phyloP scores from a whole-genome alignment of 2,888 invertebrate species.

The Agrochola lychnidis region DNA sequence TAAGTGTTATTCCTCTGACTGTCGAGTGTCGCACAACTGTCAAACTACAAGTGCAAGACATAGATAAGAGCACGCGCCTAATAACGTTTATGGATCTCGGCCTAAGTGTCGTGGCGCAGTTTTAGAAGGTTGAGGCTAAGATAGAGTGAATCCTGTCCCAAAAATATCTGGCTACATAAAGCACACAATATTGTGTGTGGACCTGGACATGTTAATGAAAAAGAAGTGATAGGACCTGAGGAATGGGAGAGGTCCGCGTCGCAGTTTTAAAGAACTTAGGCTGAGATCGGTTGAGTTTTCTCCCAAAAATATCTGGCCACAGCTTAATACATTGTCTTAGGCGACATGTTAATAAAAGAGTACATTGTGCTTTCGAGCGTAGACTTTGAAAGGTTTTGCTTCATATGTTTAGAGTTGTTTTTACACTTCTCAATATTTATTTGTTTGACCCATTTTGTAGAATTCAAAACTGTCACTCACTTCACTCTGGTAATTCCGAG shows the following conservation, averaged over 20 bases:
- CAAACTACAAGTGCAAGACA: background rate
- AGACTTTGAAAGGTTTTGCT: background rate
- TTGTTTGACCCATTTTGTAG: too few species aligned
- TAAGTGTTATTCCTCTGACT: background rate
- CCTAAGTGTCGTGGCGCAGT: background rate
- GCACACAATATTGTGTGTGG: background rate
- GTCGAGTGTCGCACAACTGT: background rate
- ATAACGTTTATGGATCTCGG: background rate
- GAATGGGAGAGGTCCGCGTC: background rate
- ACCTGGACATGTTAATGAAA: conserved; percentile 12
- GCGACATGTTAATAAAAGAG: background rate
- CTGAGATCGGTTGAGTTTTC: background rate
- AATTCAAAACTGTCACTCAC: too few species aligned
- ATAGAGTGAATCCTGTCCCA: background rate
- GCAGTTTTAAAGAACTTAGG: too few species aligned
- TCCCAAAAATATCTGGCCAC: background rate
- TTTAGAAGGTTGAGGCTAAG: background rate
- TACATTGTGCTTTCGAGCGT: background rate
- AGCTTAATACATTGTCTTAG: background rate
- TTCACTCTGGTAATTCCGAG: background rate
- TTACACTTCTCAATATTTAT: background rate
- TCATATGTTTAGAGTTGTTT: background rate
- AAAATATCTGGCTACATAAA: background rate
- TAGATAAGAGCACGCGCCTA: background rate
- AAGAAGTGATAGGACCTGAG: background rate